phyloP scores from a whole-genome alignment of 2,113 vertebrate species.

The Nannobrachium achirus region DNA sequence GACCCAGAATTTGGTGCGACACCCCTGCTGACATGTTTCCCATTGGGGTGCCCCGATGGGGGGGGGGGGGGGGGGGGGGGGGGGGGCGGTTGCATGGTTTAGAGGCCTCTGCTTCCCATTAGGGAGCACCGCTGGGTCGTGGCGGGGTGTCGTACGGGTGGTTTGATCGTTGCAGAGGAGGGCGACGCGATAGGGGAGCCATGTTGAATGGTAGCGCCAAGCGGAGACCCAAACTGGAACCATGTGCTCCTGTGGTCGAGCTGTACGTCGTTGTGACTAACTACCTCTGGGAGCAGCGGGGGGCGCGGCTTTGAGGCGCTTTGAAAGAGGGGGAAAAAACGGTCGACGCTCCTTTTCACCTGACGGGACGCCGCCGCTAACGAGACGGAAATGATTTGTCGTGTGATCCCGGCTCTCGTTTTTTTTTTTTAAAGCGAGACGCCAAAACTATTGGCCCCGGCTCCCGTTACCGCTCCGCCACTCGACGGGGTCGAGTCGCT shows the following conservation, averaged over 20 bases:
- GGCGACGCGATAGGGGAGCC: conserved; percentile 39
- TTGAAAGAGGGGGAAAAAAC: conserved; percentile 15
- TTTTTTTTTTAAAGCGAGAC: conserved; percentile 47
- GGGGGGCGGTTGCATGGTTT: conserved; percentile 23
- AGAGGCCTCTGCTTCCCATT: conserved; percentile 53
- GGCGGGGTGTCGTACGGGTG: conserved; percentile 36
- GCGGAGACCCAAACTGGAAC: conserved; percentile 69
- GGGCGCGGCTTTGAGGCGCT: conserved; percentile 4
- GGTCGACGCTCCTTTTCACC: conserved; percentile 41
- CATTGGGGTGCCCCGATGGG: conserved; percentile 40
- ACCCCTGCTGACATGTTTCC: conserved; percentile 57
- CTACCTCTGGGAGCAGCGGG: conserved; percentile 57
- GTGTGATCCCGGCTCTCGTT: conserved; percentile 46
- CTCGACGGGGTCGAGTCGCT: not conserved
- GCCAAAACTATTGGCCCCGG: conserved; percentile 47
- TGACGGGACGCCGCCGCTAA: too few species aligned
- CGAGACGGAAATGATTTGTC: conserved; percentile 62
- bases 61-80: conserved; percentile 16
- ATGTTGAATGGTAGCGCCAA: conserved; percentile 69
- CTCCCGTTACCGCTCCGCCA: conserved; percentile 43
- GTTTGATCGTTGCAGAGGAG: conserved; percentile 40
- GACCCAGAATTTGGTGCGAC: too few species aligned
- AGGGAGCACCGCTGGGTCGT: conserved; percentile 47
- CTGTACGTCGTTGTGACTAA: conserved; percentile 67
- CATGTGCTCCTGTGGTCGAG: conserved; percentile 70